Evolutionary conservation across 2,888 invertebrate genomes (phyloP), one percentile per base, ranked within the genome.

Genomic region (Phania funesta): DNA sequence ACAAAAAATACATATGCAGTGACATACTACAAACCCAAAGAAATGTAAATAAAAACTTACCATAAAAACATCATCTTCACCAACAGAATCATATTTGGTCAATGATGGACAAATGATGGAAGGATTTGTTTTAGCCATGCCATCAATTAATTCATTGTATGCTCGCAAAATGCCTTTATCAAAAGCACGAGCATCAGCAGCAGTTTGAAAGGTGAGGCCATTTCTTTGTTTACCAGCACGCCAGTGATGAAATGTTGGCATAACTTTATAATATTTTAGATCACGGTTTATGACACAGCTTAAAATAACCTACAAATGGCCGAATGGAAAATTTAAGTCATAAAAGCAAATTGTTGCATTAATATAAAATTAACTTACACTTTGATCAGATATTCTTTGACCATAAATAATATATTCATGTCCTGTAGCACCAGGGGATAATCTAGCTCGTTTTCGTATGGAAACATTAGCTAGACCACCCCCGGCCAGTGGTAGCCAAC

Each of bases 211-310:
- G 67, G 98, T 98, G 86, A 99, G 93, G 62, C 98, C 99, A 92
- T 97, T 98, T 86, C 96, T 95, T 92, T 97, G 97, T 92, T 98
- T 97, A 77, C 97, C 98, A 20, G 97, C 97, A 90, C 95, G 95
- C 98, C 98, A 99, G 92, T 98, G 98, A 92, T 98, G 98, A 93
- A 99, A 99, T 54, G 98, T 98, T 35, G 99, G 98, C 96, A 98
- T 98, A 88, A 98, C 98, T 93, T 97, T 97, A 92, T 97, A 97
- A 93, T 98, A 98, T 91, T 97, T 96, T 91, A 98, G 96, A 92
- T 98, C 98, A 91, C 97, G 96, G 92, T 97, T 97, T 90, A 98
- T 96, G 65, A 96, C 95, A 93, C 98, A 98, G 92, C 97, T 96
- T 86, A 98, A 93, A 85, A 98, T 97, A 89, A 96, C 95, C 98